These are phyloP conservation scores for Bedellia somnulentella DNA, from an alignment of 2,888 invertebrate species.

Conservation along the genomic window DNA sequence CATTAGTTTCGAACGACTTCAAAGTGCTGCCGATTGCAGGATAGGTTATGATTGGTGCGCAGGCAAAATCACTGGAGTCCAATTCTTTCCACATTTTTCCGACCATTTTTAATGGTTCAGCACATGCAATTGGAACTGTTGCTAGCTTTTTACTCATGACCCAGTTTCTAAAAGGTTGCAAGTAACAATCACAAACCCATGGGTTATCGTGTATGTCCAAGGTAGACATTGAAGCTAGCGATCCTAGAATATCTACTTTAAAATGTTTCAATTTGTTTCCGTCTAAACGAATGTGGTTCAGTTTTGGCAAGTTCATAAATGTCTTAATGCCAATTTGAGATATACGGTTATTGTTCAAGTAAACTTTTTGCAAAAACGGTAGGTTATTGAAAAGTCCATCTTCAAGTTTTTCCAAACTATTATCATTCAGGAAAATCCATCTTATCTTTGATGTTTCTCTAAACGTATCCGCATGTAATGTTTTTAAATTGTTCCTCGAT, in stretches of 20 bases:
- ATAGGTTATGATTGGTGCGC: slow-evolving; percentile 73
- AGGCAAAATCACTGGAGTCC: slow-evolving; percentile 76
- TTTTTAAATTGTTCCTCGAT: slow-evolving; percentile 70
- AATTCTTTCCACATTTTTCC: slow-evolving; percentile 75
- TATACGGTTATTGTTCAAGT: slow-evolving; percentile 75
- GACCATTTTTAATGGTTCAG: slow-evolving; percentile 67
- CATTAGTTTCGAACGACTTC: slow-evolving; percentile 65
- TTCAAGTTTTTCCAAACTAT: slow-evolving; percentile 71
- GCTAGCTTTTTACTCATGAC: slow-evolving; percentile 72
- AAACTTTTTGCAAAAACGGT: slow-evolving; percentile 72
- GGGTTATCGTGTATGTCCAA: slow-evolving; percentile 79
- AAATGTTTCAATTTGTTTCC: slow-evolving; percentile 74
- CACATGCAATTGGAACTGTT: slow-evolving; percentile 73
- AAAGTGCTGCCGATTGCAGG: slow-evolving; percentile 62
- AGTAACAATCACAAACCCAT: slow-evolving; percentile 86
- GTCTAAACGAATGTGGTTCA: slow-evolving; percentile 70
- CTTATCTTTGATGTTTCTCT: slow-evolving; percentile 70
- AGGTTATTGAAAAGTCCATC: slow-evolving; percentile 77
- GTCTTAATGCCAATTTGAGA: slow-evolving; percentile 69
- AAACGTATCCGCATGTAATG: slow-evolving; percentile 71
- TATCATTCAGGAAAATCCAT: slow-evolving; percentile 73
- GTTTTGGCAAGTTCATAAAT: slow-evolving; percentile 68
- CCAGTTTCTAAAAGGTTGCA: slow-evolving; percentile 79
- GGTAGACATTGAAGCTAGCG: slow-evolving; percentile 68
- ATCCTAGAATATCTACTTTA: slow-evolving; percentile 65